phyloP scores from a whole-genome alignment of 2,797 vertebrate genomes.

The Otus scops region DNA sequence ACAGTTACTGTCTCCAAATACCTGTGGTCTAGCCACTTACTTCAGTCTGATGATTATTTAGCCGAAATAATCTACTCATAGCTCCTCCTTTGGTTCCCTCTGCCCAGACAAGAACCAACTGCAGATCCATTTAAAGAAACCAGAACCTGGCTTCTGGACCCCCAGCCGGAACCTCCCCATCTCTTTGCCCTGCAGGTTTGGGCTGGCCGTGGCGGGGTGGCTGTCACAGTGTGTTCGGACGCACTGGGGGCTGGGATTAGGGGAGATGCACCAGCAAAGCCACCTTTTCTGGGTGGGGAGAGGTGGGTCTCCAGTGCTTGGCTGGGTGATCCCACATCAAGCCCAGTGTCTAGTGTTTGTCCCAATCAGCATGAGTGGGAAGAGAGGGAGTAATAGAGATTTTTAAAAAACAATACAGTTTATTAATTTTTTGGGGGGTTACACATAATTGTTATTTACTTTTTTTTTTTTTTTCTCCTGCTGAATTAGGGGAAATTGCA shows the following conservation, averaged over 20 bases:
- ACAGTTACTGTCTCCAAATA: slow-evolving; percentile 43
- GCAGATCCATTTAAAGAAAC: background rate
- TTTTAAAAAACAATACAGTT: background rate
- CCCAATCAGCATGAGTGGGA: fast-evolving
- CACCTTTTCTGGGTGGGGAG: background rate
- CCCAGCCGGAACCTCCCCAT: background rate
- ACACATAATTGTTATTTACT: background rate
- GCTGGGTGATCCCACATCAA: background rate
- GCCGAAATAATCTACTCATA: slow-evolving; percentile 27
- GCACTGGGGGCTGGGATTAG: background rate
- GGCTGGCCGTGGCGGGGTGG: background rate
- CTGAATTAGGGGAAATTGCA: background rate
- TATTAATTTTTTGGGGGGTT: background rate
- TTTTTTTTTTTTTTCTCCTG: background rate
- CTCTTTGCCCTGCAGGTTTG: background rate
- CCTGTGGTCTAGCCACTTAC: slow-evolving; percentile 39
- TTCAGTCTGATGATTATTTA: slow-evolving; percentile 44
- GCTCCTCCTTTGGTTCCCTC: background rate
- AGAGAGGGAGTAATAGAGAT: background rate
- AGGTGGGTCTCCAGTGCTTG: background rate
- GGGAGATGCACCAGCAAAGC: background rate
- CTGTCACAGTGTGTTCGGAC: fast-evolving
- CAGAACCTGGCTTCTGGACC: fast-evolving
- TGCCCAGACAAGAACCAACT: background rate
- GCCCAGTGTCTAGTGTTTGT: fast-evolving